Evolutionary conservation across 2,888 invertebrate genomes (phyloP), one percentile per base, ranked within the genome.

Genomic region (Phyllotreta cruciferae): DNA sequence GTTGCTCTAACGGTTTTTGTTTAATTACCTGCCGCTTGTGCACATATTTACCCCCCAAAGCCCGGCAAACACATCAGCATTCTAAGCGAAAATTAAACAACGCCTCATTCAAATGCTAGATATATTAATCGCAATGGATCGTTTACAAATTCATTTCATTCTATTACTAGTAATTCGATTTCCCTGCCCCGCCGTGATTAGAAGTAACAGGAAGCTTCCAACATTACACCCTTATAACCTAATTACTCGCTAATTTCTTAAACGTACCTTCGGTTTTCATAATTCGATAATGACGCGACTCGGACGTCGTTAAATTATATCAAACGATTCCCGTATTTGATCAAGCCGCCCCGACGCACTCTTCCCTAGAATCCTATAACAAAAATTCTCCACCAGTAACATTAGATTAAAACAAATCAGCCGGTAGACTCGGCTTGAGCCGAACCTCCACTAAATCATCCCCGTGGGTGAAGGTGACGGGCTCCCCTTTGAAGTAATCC

Each of bases 401-500:
- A 4, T 24, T 24, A 35, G 36, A 45, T 35, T 45, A 65, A 63
- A 69, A 71, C 34, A 54, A 37, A 64, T 70, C 62, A 35, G 39
- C 36, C 14, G 61, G 62, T n/a, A 72, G 54, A 39, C 66, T 10
- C n/a, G 66, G 66, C 38, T 68, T 68, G 34, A 74, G 65, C 53
- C 44, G 66, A n/a, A 71, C 61, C 47, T 69, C 68, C 9, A 66
- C 56, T n/a, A 71, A 38, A 2, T 50, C 35, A 6, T 34, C 61
- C 5, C 58, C 35, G 11, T 66, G 60, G 41, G 45, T 53, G 41
- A 73, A 69, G 0, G 70, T 61, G 4, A 74, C 35, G 3, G 68
- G 61, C 56, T 71, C 64, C 38, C 42, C 63, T 9, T 62, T 66
- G 49, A 71, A 75, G 62, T 73, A 57, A 11, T 69, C 56, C 0